Base-by-base conservation (phyloP, 2,888 invertebrate genomes). In the Ferrisia virgata region DNA sequence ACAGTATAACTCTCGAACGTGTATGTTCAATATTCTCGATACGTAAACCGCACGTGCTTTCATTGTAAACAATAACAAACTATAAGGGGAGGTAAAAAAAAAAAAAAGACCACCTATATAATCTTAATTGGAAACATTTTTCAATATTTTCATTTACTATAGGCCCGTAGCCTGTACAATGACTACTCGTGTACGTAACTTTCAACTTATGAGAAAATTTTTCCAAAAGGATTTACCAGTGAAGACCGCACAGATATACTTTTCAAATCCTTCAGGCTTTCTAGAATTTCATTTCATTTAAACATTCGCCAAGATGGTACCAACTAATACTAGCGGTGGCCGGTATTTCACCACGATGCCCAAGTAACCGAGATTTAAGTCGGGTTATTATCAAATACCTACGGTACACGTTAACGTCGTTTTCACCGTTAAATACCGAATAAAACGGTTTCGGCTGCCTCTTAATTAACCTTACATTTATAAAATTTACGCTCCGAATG, bases 91-190 rank as follows among this genome's bases (percentile, higher is more conserved):
- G 8, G 25, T 28, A 64, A 64, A 64, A 28, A 64, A 64, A 3
- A 28, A 13, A 53, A 53, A 53, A 18, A 11, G 2, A 25, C 9
- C 33, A 15, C n/a, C n/a, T n/a, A n/a, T n/a, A n/a, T n/a, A 76
- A 36, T 76, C 72, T 36, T 76, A 76, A 76, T 76, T 76, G 72
- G 72, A 76, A 76, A 76, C 36, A 76, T 76, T 76, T 76, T 76
- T 76, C 72, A 76, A 36, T 36, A 36, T 76, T 76, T 76, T 76
- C 72, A 76, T 76, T 76, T 64, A 64, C 25, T 53, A n/a, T n/a
- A n/a, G n/a, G n/a, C n/a, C n/a, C n/a, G n/a, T n/a, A n/a, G n/a
- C n/a, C n/a, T n/a, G n/a, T n/a, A n/a, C n/a, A n/a, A n/a, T 9
- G 53, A 6, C 53, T 9, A 5, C n/a, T n/a, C 8, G 22, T 22